Base-by-base conservation (phyloP, 2,113 vertebrate species). In the Reinhardtius hippoglossoides region DNA sequence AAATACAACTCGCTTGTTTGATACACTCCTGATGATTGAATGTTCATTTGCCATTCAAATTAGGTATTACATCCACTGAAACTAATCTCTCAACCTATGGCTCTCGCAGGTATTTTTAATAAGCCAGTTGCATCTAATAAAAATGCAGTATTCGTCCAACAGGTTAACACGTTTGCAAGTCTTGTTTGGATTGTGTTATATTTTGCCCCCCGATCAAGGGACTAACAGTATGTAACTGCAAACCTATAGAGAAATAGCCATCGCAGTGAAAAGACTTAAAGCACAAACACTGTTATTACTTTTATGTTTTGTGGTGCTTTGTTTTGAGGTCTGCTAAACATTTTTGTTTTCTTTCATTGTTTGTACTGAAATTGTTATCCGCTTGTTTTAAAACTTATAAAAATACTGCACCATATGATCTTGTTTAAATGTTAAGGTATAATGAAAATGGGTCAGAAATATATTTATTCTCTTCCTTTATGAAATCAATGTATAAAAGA, bases 381-480 rank as follows among this genome's bases (percentile, higher is more conserved):
- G 86, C 83, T 89, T 91, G 86, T 91, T 91, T 89, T 83, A 14
- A 62, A 84, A 85, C 87, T 88, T 82, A 76, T 94, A 67, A 90
- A 88, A 92, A 84, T 85, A 87, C 86, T 91, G 90, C 93, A 92
- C 81, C 90, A 88, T 91, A 87, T 87, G 86, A 89, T 90, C 83
- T 93, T 86, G 90, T 92, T 92, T 93, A 88, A 93, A 90, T 92
- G 88, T 93, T 87, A 86, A 85, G 78, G 66, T 92, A 92, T 91
- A 89, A 84, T 87, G 90, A 89, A 83, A 87, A 86, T 90, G 90
- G 88, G 88, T 92, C 84, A 89, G 81, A 91, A 82, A 77, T 92
- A 92, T 91, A 92, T 93, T 91, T 92, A 91, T 91, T 92, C 85
- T 88, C 86, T 91, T 92, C 85, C 91, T 92, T 92, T 92, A 89